Evolutionary conservation across 2,113 vertebrate genomes (phyloP).

Genomic region (Carassius gibelio): DNA sequence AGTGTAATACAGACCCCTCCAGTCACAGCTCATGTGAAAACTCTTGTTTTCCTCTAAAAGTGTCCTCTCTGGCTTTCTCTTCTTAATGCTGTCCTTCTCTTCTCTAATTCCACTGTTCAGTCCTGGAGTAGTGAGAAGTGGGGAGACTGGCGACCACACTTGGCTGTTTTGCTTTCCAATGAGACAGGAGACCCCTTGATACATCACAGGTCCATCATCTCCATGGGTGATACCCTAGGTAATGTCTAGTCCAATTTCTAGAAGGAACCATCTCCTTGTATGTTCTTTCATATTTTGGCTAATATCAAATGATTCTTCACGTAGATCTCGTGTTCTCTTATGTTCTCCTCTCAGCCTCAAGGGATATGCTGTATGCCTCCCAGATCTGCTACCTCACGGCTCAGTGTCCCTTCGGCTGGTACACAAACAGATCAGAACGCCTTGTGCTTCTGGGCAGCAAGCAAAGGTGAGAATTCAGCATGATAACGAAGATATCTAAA

Average conservation of each 20-base stretch:
- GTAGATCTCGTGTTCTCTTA: neutral
- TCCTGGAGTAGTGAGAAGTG: slow-evolving; percentile 81
- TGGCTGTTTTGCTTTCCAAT: slow-evolving; percentile 89
- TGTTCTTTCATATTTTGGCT: neutral
- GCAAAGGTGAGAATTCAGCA: slow-evolving; percentile 75
- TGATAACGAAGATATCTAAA: neutral
- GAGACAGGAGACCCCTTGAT: slow-evolving; percentile 74
- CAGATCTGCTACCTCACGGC: slow-evolving; percentile 91
- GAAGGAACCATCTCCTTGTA: neutral
- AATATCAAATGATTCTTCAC: neutral
- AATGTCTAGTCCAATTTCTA: slow-evolving; percentile 30
- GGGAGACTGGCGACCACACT: slow-evolving; percentile 91
- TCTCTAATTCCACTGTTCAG: slow-evolving; percentile 63
- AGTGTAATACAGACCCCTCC: neutral
- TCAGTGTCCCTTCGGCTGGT: slow-evolving; percentile 78
- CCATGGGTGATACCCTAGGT: slow-evolving; percentile 90
- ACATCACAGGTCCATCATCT: slow-evolving; percentile 76
- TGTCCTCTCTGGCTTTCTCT: neutral
- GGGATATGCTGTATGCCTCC: slow-evolving; percentile 81
- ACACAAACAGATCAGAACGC: slow-evolving; percentile 75
- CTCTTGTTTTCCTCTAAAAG: neutral
- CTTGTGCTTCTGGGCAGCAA: slow-evolving; percentile 85
- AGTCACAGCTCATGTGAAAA: neutral
- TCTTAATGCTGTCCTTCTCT: neutral
- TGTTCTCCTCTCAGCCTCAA: slow-evolving; percentile 76